Evolutionary conservation across 2,888 invertebrate genomes (phyloP), one percentile per base, ranked within the genome.

Genomic region (Euphydryas editha): DNA sequence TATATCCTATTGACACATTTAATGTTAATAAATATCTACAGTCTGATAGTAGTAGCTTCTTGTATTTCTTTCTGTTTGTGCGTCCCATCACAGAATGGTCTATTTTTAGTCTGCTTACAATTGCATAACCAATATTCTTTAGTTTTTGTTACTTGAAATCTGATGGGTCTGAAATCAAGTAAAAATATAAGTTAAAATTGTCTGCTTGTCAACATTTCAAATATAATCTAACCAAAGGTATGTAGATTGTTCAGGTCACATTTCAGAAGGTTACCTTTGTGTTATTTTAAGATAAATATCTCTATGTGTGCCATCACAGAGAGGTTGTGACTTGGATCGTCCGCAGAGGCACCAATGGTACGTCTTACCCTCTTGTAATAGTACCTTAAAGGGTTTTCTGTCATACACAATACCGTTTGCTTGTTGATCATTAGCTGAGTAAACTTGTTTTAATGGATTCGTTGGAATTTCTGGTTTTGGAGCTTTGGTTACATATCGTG

Each of bases 51-150:
- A 51, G 93, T 89, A 15, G 94, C 90, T 80, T 96, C 93, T 81
- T 96, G 95, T 59, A 97, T 94, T 49, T 95, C 94, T 69, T 94
- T 93, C 61, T 93, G 92, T 81, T 97, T 96, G 86, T 99, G 99
- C 11, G 98, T 95, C 11, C 99, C 99, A 92, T 99, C 99, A 90
- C 99, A 99, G 85, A 99, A 99, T 0, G 99, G 99, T 72, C 98
- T 94, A 75, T 97, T 96, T 58, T 94, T 94, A 0, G 99, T 98
- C 82, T 99, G 99, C 87, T 99, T 99, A 84, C 99, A 99, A 83
- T 98, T 98, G 84, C 99, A 99, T n/a, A 99, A 90, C 97, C 98
- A 98, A 83, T 98, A 99, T 18, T 98, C 97, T 77, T 97, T 97
- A 0, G 96, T 96, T 89, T 98, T 96, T 59, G 95, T 95, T 1